Evolutionary conservation across 2,797 vertebrate genomes (phyloP).

Genomic region (Brachymystax lenok): DNA sequence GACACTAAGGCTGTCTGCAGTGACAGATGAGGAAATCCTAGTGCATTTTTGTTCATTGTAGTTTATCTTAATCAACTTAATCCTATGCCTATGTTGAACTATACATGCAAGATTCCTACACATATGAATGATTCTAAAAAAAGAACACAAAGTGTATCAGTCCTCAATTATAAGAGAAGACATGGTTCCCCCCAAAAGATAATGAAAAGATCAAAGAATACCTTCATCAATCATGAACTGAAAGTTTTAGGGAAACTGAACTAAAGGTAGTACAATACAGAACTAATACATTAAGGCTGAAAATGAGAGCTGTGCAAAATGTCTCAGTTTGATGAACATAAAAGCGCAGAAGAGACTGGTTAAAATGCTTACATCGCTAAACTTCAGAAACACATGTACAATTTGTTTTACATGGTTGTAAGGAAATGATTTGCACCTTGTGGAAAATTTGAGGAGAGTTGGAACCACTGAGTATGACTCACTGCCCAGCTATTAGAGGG

Average conservation of each 20-base stretch:
- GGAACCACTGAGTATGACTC: conserved; percentile 72
- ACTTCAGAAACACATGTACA: conserved; percentile 56
- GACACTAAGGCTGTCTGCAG: conserved; percentile 33
- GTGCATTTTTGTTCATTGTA: no score
- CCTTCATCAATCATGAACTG: conserved; percentile 9
- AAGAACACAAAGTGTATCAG: no score
- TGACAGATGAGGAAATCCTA: conserved; percentile 47
- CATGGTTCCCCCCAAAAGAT: no score
- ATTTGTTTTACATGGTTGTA: conserved; percentile 63
- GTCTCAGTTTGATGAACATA: neutral
- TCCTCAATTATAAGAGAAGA: no score
- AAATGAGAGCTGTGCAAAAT: neutral
- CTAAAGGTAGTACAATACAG: neutral
- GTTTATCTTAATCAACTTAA: no score
- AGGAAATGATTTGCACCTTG: conserved; percentile 73
- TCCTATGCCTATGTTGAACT: no score
- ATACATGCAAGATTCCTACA: no score
- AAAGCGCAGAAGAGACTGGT: conserved; percentile 34
- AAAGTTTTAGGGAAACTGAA: conserved; percentile 1
- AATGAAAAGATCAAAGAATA: conserved; percentile 21
- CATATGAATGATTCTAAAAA: no score
- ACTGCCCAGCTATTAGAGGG: conserved; percentile 74
- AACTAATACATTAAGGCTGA: neutral
- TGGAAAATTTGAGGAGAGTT: conserved; percentile 76
- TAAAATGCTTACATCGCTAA: conserved; percentile 38